Percentiles rank a stretch among this genome's conserved stretches.
Evolutionary conservation across 2,888 invertebrate genomes (phyloP).

Genomic region (Aporophyla lueneburgensis): DNA sequence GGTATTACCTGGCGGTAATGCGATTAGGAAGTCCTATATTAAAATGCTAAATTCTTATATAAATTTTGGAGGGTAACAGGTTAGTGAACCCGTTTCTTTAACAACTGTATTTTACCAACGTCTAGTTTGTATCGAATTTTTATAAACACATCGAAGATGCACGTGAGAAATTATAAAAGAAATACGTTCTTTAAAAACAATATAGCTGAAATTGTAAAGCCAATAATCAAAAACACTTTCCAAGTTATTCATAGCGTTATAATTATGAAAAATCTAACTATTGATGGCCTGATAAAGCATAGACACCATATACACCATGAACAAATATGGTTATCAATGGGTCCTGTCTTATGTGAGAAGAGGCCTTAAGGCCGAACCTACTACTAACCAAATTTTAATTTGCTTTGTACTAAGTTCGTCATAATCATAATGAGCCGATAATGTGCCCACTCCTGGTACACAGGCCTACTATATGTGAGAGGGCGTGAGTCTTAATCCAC

Average conservation of each 20-base stretch:
- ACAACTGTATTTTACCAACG: neutral
- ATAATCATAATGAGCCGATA: too few relatives aligned
- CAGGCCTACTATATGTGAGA: too few relatives aligned
- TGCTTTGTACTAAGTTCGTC: neutral
- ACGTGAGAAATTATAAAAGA: neutral
- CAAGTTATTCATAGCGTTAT: neutral
- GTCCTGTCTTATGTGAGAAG: neutral
- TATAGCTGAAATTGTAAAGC: neutral
- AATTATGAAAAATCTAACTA: neutral
- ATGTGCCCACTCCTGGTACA: too few relatives aligned
- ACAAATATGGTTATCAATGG: neutral
- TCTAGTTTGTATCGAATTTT: neutral
- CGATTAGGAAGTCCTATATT: neutral
- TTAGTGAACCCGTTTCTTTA: neutral
- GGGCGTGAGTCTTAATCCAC: too few relatives aligned
- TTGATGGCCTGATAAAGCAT: neutral
- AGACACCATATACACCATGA: neutral
- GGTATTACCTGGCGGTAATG: neutral
- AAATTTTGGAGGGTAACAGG: neutral
- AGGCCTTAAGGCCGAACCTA: too few relatives aligned
- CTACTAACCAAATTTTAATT: too few relatives aligned
- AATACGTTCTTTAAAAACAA: neutral
- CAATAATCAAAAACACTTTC: neutral
- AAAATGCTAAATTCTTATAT: neutral
- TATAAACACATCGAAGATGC: neutral